Base-by-base conservation (phyloP, 2,797 vertebrate genomes). In the Vultur gryphus region DNA sequence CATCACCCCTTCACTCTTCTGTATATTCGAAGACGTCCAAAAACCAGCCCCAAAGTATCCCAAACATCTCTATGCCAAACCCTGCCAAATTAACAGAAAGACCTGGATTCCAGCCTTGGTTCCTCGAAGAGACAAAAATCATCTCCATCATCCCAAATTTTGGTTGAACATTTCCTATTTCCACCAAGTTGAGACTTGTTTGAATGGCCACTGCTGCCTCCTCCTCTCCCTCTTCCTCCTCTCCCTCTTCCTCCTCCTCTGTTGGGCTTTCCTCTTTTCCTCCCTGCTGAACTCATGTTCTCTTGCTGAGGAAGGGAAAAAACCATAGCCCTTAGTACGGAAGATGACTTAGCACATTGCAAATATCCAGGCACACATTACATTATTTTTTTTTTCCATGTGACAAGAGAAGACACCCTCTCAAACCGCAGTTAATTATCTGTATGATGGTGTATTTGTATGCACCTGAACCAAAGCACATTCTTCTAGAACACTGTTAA, bases 91-190 rank as follows among this genome's bases (percentile, higher is more conserved):
- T 46, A 86, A 83, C 21, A 57, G 25, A 86, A 93, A 93, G 89
- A 99, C 98, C 98, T 99, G 97, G 87, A 96, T 71, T 98, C 95
- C 55, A 54, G 95, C 76, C 97, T 89, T 19, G 98, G 97, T 93
- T 98, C 98, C 72, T 98, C 94, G 44, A 98, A 98, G 83, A 99
- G 97, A 94, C 95, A 98, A 94, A 99, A 99, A 96, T 99, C 99
- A 92, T 99, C 99, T 13, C 97, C 99, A 41, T 99, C 99, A 15
- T 99, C 99, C 98, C 98, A 99, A 52, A 85, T 80, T 94, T 96
- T 97, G 72, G 94, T 96, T 35, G 98, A 99, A 91, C 98, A 98
- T 97, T 99, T 99, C 83, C 95, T 99, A 44, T 72, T 96, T 79
- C 98, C 98, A 37, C 98, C 33, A 41, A 98, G 97, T 51, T 97